Evolutionary conservation across 2,797 vertebrate genomes (phyloP).

Genomic region (Chloroceryle amazona): DNA sequence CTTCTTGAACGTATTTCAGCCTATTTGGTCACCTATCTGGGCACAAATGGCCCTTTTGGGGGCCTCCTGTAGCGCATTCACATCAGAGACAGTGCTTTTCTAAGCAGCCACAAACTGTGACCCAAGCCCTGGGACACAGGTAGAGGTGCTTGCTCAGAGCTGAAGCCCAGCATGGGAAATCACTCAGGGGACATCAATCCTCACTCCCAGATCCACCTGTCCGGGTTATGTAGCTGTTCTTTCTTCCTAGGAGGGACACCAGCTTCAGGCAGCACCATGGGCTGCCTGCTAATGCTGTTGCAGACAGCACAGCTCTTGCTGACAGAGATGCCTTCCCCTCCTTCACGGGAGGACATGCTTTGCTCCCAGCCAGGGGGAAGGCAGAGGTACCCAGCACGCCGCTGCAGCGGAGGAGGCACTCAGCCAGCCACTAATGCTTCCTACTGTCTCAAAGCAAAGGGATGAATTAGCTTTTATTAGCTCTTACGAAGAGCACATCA

Average conservation of each 20-base stretch:
- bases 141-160: not conserved
- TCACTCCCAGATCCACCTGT: not conserved
- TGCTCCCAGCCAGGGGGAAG: not conserved
- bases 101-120: not conserved
- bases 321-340: not conserved
- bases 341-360: not conserved
- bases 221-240: not conserved
- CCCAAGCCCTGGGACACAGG: not conserved
- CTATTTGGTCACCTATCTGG: not conserved
- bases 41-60: not conserved
- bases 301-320: not conserved
- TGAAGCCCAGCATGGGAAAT: not conserved
- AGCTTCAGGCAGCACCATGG: not conserved
- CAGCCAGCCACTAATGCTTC: constrained; percentile 53
- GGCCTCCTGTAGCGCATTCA: not conserved
- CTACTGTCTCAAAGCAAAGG: constrained; percentile 47
- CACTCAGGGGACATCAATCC: not conserved
- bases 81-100: not conserved
- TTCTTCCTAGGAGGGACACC: not conserved
- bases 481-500: not conserved
- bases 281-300: not conserved
- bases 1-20: not conserved
- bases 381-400: not conserved
- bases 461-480: constrained; percentile 71
- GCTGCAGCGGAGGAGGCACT: not conserved